Conservation (phyloP, 1,140 invertebrate genomes). For the Muscidifurax raptorellus region DNA sequence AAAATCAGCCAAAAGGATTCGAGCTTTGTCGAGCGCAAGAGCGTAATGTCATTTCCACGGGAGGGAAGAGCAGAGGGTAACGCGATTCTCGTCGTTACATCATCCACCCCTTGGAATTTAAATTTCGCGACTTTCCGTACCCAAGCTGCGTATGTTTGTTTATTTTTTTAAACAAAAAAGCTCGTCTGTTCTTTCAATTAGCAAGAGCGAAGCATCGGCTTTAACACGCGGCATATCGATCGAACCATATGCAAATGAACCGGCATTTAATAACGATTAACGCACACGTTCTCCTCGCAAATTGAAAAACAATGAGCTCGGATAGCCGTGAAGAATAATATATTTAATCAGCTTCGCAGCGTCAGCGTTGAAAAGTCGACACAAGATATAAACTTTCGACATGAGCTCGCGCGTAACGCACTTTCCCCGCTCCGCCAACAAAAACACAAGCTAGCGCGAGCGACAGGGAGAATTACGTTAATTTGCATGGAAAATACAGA, state of each 20-base stretch:
- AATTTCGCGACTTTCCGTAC: neutral
- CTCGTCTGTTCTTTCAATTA: too few species aligned
- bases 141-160: neutral
- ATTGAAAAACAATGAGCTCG: neutral
- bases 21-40: constrained; percentile 12
- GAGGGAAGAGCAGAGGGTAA: constrained; percentile 8
- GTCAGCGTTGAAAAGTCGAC: neutral
- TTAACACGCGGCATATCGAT: too few species aligned
- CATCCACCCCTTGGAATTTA: neutral
- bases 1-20: neutral
- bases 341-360: constrained; percentile 14
- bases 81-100: neutral
- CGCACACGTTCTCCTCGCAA: neutral
- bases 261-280: neutral
- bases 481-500: constrained; percentile 47
- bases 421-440: neutral
- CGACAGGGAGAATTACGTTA: constrained; percentile 26
- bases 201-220: too few species aligned
- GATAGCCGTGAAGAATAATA: constrained; percentile 30
- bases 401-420: neutral
- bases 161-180: too few species aligned
- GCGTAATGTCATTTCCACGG: constrained; percentile 7
- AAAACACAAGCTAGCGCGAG: neutral
- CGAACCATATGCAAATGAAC: neutral
- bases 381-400: constrained; percentile 16